These are phyloP conservation scores for Octomys mimax DNA, from an alignment of 2,797 vertebrate species.

Conservation along the genomic window DNA sequence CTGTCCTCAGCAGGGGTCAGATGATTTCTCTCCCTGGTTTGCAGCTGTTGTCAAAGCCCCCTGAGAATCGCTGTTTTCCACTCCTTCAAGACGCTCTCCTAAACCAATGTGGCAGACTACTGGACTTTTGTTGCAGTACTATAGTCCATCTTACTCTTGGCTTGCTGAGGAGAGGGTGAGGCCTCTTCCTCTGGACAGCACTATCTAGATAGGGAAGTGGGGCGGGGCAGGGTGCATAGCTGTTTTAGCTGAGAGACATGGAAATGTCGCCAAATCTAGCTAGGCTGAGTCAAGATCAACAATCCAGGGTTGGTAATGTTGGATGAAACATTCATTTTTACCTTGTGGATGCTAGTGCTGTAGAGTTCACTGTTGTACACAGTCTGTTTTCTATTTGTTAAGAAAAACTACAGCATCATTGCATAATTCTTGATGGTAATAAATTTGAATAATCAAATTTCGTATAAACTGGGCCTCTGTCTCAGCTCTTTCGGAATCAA, in stretches of 20 bases:
- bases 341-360: constrained; percentile 98
- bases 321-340: constrained; percentile 95
- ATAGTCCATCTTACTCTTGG: constrained; percentile 93
- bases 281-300: constrained; percentile 87
- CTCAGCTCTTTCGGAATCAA: constrained; percentile 76
- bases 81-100: constrained; percentile 89
- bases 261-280: constrained; percentile 86
- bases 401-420: constrained; percentile 94
- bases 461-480: constrained; percentile 91
- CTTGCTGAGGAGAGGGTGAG: constrained; percentile 89
- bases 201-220: constrained; percentile 89
- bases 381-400: constrained; percentile 99
- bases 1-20: constrained; percentile 77
- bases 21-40: constrained; percentile 86
- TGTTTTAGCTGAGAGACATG: constrained; percentile 88
- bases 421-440: constrained; percentile 96
- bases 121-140: constrained; percentile 93
- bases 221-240: constrained; percentile 90
- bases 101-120: constrained; percentile 92
- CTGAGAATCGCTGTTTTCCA: constrained; percentile 88
- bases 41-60: constrained; percentile 89
- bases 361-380: constrained; percentile 96
- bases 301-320: constrained; percentile 90
- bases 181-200: constrained; percentile 87
- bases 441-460: constrained; percentile 98